Evolutionary conservation across 2,888 invertebrate genomes (phyloP), one percentile per base, ranked within the genome.

Genomic region (Cremastobaeus sp.): DNA sequence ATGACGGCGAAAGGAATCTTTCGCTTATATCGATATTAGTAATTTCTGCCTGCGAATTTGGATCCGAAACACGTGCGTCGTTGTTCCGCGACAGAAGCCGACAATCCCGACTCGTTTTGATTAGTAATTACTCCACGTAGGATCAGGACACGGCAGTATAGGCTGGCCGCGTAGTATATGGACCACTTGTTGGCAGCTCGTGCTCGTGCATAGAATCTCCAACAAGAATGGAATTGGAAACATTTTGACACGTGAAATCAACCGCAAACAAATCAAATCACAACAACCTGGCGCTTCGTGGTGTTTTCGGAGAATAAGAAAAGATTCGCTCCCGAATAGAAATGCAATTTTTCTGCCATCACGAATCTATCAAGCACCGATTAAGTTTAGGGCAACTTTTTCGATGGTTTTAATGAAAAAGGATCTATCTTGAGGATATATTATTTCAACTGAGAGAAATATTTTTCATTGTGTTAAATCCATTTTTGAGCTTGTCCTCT

Each of bases 91-190:
- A 76, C 65, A 70, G 74, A 74, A 77, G 59, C 62, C 64, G 60
- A 54, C 55, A 39, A 52, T 41, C 30, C 65, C 75, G 60, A 74
- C 79, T 82, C 80, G 80, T 82, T 84, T 85, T 83, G 84, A 85
- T 85, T 84, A 81, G 84, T 82, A 85, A 85, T 85, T 85, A 85
- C 83, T 74, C 78, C 82, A 85, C 84, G 84, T 84, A 83, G 83
- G 74, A 82, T 83, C 82, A 79, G 81, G 76, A 81, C 77, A 78
- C 77, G 78, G 77, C 73, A 55, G 77, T 76, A 71, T 81, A 82
- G 80, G 79, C 76, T 82, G 77, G 76, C 75, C 76, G 77, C 77
- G 77, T 85, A 81, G 80, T 85, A 84, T 85, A 85, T 85, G 83
- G 85, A 84, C 85, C 85, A 85, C 85, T 85, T 85, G 85, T 85